These are phyloP conservation scores for Dolomedes plantarius DNA, from an alignment of 2,888 invertebrate genomes.

Conservation along the genomic window DNA sequence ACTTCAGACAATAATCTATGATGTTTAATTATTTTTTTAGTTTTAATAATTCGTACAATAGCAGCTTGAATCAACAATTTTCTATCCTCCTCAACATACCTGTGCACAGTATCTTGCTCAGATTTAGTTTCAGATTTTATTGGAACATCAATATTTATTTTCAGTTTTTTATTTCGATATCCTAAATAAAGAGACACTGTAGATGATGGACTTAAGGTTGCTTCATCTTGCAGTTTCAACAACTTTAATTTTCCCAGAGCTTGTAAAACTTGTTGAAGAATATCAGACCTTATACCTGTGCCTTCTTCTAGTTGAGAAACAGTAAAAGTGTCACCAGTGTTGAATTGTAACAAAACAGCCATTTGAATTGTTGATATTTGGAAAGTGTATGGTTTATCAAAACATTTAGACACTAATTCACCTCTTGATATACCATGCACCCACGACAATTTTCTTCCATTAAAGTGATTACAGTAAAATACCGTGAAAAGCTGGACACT, in stretches of 20 bases:
- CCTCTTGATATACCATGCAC: slow-evolving; percentile 98
- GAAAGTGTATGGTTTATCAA: slow-evolving; percentile 82
- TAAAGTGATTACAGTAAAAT: slow-evolving; percentile 96
- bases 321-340: slow-evolving; percentile 89
- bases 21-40: slow-evolving; percentile 92
- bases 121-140: slow-evolving; percentile 97
- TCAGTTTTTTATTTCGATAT: slow-evolving; percentile 85
- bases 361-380: slow-evolving; percentile 99
- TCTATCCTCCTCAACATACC: slow-evolving; percentile 98
- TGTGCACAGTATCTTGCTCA: slow-evolving; percentile 97
- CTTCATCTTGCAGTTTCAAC: slow-evolving; percentile 78
- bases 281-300: slow-evolving; percentile 83
- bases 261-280: slow-evolving; percentile 89
- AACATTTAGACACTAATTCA: slow-evolving; percentile 95
- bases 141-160: slow-evolving; percentile 98
- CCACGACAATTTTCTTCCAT: slow-evolving; percentile 97
- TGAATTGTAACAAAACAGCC: slow-evolving; percentile 96
- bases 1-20: slow-evolving; percentile 97
- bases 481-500: slow-evolving; percentile 95
- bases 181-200: slow-evolving; percentile 84
- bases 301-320: slow-evolving; percentile 90
- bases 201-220: slow-evolving; percentile 81
- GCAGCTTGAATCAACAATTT: slow-evolving; percentile 92
- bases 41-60: slow-evolving; percentile 89
- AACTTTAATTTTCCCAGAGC: slow-evolving; percentile 95